These are phyloP conservation scores for Penelope pileata DNA, from an alignment of 2,113 vertebrate genomes.

Conservation along the genomic window DNA sequence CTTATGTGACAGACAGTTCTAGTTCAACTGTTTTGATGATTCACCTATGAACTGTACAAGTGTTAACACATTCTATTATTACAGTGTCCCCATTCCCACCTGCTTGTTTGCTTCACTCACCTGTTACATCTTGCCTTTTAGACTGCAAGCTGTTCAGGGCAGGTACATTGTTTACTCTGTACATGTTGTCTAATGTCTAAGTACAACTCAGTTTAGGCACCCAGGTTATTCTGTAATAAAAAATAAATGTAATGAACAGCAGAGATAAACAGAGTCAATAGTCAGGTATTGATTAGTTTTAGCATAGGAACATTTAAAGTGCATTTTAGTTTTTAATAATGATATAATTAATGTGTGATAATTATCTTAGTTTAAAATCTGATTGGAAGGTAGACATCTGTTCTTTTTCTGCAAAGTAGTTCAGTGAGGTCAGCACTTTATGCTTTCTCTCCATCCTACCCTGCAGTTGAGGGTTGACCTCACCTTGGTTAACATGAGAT, in stretches of 20 bases:
- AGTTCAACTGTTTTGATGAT: constrained; percentile 46
- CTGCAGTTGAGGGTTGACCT: constrained; percentile 37
- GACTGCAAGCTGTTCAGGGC: constrained; percentile 27
- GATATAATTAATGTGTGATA: constrained; percentile 34
- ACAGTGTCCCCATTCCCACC: constrained; percentile 37
- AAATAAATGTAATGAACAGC: background rate
- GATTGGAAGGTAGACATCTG: constrained; percentile 55
- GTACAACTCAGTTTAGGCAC: background rate
- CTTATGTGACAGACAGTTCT: background rate
- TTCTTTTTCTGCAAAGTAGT: background rate
- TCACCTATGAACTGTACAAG: constrained; percentile 42
- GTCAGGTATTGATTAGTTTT: background rate
- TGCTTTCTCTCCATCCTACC: constrained; percentile 46
- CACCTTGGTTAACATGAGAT: constrained; percentile 4
- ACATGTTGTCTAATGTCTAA: background rate
- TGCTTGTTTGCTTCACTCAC: constrained; percentile 57
- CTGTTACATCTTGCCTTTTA: constrained; percentile 60
- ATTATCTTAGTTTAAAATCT: constrained; percentile 46
- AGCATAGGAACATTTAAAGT: background rate
- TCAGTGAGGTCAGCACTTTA: constrained; percentile 59
- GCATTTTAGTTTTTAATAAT: constrained; percentile 47
- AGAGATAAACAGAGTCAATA: constrained; percentile 33
- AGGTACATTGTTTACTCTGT: background rate
- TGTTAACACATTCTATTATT: constrained; percentile 61
- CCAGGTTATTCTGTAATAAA: background rate